Evolutionary conservation across 64 coral and sea anemone species (phyloP), one percentile per base, ranked within the genome.

Genomic region (Cladopsammia gracilis): DNA sequence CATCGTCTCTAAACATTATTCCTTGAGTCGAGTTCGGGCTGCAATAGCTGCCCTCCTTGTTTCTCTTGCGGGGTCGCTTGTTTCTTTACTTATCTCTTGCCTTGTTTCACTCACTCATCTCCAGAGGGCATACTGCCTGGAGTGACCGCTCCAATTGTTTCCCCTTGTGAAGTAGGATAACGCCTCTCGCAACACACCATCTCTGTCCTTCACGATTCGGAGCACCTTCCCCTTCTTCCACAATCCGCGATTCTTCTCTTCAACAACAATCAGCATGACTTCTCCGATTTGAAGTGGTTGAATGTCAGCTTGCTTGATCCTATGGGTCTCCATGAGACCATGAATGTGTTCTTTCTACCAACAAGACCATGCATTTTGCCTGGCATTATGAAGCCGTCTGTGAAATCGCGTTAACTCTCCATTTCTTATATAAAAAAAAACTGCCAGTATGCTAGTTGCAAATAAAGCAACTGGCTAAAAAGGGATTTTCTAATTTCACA

Each of bases 341-440:
- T 96, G 94, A 19, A 96, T 64, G 42, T 96, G 88, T 48, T 96
- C 89, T 25, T 53, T 73, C 47, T 88, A 70, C 76, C 89, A 84
- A 74, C 94, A 69, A 49, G 71, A 23, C 94, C 89, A 92, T 1
- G 48, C 83, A 73, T 96, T 65, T 49, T 86, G 58, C 25, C 53
- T 91, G 25, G 78, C 80, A 68, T 91, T 68, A 45, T 57, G 71
- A 23, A 96, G 80, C 83, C 76, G 64, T 45, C 3, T 24, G 4
- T 89, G 51, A 44, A 92, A 66, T 69, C 76, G 88, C 10, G 77
- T 92, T 3, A 83, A 67, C 56, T 96, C 89, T 26, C 88, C 85
- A 73, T 34, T 34, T 34, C 34, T 34, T 34, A 34, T 34, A 34
- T 34, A 34, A 34, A 34, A n/a, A n/a, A n/a, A 34, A 34, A 34